Conservation (phyloP, 2,888 invertebrate genomes). For the Spisula subtruncata region DNA sequence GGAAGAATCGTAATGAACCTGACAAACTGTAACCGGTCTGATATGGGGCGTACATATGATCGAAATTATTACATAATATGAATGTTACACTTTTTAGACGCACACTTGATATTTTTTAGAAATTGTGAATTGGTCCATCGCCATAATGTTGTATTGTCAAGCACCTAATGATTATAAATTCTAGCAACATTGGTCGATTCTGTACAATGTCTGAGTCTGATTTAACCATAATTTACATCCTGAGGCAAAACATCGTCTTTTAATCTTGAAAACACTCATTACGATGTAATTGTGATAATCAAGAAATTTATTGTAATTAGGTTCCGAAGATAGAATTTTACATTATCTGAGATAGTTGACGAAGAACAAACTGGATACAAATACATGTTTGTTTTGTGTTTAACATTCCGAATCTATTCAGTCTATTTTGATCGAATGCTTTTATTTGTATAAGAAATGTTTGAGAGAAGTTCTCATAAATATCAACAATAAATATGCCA, state of each 20-base stretch:
- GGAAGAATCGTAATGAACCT: no score
- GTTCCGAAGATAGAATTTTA: slow-evolving; percentile 4
- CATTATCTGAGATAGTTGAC: neutral
- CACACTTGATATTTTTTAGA: no score
- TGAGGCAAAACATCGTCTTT: neutral
- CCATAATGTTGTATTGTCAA: no score
- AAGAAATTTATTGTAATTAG: slow-evolving; percentile 16
- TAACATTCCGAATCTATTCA: neutral
- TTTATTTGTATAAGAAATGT: neutral
- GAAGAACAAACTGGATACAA: no score
- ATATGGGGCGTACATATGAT: no score
- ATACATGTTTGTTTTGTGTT: neutral
- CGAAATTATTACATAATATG: no score
- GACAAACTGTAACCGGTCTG: no score
- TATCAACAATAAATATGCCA: neutral
- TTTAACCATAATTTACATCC: neutral
- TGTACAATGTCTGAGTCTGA: neutral
- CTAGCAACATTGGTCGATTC: neutral
- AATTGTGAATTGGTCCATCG: no score
- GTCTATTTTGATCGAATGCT: neutral
- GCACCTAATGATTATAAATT: neutral
- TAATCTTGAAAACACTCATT: neutral
- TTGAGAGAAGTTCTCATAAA: neutral
- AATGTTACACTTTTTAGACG: no score
- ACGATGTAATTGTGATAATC: slow-evolving; percentile 4